phyloP scores from a whole-genome alignment of 1,140 invertebrate species.

The Xylocopa sonorina region DNA sequence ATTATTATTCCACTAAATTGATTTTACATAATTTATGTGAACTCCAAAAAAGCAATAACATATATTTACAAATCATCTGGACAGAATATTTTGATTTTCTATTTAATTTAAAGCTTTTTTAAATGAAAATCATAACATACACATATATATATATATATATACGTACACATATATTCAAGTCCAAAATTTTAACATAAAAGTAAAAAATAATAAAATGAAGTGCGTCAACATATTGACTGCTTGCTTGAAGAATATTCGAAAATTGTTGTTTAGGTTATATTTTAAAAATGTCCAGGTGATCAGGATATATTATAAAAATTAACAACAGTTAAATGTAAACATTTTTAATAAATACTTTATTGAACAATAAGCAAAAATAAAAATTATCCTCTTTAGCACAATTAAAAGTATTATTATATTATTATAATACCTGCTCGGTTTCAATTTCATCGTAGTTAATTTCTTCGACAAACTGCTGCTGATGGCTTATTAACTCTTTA shows the following conservation, averaged over 20 bases:
- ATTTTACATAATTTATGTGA: background rate
- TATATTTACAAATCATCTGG: background rate
- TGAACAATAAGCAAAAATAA: background rate
- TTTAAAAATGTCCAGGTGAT: background rate
- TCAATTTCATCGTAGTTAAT: slow-evolving; percentile 84
- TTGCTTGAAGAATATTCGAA: background rate
- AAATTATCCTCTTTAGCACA: background rate
- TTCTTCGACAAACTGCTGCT: slow-evolving; percentile 84
- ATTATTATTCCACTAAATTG: background rate
- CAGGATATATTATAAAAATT: slow-evolving; percentile 9
- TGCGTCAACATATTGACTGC: background rate
- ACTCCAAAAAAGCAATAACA: background rate
- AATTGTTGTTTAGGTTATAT: slow-evolving; percentile 32
- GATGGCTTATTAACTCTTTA: slow-evolving; percentile 76
- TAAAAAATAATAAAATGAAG: background rate
- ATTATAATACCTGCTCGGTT: slow-evolving; percentile 80
- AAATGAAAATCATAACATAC: background rate
- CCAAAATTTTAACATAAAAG: background rate
- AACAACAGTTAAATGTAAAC: background rate
- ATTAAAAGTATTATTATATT: background rate
- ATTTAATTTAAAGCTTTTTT: background rate
- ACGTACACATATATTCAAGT: no score
- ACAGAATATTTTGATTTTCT: background rate
- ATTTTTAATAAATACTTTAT: background rate
- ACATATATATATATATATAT: no score